Conservation (phyloP, 2,113 vertebrate genomes). For the Haemorhous mexicanus region DNA sequence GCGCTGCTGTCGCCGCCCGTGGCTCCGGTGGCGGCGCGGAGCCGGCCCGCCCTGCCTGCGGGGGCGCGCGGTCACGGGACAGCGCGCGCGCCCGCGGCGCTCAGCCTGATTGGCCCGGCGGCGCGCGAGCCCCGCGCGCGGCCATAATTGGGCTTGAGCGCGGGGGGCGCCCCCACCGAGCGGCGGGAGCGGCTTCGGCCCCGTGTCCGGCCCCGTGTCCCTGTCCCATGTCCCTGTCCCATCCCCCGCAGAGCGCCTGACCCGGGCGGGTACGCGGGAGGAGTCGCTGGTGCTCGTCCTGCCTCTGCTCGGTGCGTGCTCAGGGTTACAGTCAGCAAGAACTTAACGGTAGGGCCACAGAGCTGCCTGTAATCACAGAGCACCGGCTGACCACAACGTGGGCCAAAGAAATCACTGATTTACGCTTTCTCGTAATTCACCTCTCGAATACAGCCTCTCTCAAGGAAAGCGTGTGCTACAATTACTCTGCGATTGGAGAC, state of each 20-base stretch:
- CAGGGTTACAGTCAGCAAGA: neutral
- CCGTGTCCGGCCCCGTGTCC: neutral
- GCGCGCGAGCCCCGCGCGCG: neutral
- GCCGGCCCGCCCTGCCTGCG: no score
- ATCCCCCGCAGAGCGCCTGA: neutral
- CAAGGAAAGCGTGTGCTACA: neutral
- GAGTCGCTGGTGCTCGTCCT: neutral
- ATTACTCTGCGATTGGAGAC: neutral
- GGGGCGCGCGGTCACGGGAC: neutral
- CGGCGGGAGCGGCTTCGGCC: neutral
- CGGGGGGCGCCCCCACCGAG: rapidly evolving
- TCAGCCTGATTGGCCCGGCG: neutral
- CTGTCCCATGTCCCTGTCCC: neutral
- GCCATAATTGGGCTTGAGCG: neutral
- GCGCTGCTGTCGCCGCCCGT: neutral
- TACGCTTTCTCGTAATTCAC: rapidly evolving
- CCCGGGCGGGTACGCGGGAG: neutral
- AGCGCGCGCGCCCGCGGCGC: neutral
- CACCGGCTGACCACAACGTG: rapidly evolving
- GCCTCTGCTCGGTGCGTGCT: neutral
- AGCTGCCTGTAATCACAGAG: rapidly evolving
- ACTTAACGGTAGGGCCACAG: rapidly evolving
- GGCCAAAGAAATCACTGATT: rapidly evolving
- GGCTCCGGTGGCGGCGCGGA: neutral
- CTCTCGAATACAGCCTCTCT: no score